These are phyloP conservation scores for Chascanopsetta lugubris DNA, from an alignment of 2,113 vertebrate genomes.

Conservation along the genomic window DNA sequence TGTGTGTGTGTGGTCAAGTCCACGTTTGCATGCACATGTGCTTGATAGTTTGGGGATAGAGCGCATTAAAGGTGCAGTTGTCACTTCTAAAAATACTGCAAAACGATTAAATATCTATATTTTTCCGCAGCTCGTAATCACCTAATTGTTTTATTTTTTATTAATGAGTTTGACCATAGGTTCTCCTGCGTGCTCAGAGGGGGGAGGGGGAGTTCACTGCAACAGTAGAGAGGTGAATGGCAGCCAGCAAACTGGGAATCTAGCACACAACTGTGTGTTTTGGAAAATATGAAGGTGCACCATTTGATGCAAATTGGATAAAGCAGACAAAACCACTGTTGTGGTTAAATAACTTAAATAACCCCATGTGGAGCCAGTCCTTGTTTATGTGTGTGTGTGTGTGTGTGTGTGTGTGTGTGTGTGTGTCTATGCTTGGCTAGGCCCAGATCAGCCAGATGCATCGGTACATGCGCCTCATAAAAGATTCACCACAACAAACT, in stretches of 20 bases:
- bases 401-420: neutral
- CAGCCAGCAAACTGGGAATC: conserved; percentile 3
- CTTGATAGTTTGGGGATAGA: neutral
- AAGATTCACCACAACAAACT: neutral
- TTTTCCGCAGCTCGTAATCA: no score
- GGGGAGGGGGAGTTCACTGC: neutral
- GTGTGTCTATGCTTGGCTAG: neutral
- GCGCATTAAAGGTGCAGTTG: neutral
- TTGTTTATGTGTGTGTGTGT: neutral
- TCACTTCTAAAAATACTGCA: no score
- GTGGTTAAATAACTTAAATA: neutral
- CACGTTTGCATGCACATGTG: neutral
- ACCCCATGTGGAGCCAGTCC: neutral
- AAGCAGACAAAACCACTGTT: neutral
- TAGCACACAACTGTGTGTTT: conserved; percentile 2
- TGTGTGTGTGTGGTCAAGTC: neutral
- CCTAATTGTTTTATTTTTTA: no score
- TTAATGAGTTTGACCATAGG: no score
- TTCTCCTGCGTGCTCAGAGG: conserved; percentile 6
- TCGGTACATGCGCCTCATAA: neutral
- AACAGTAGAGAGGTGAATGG: no score
- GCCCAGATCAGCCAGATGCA: neutral
- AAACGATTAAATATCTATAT: no score
- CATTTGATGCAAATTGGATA: neutral
- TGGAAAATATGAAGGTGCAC: neutral